Base-by-base conservation (phyloP, 2,888 invertebrate genomes). In the Adineta ricciae region DNA sequence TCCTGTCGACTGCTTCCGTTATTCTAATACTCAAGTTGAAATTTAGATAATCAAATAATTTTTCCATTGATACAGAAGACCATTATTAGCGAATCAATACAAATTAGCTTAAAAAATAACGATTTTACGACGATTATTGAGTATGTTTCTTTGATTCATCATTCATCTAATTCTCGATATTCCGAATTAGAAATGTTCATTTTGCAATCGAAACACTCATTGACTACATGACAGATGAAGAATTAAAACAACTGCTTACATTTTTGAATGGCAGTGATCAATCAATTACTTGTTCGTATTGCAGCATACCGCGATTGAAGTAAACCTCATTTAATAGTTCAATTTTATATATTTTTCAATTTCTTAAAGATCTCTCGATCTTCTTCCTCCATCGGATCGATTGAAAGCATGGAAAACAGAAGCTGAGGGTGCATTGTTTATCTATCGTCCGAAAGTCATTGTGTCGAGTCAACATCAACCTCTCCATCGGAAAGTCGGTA, bases 31-130 rank as follows among this genome's bases (percentile, higher is more conserved):
- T 19, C 16, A 50, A 5, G 38, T 24, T 9, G 24, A 41, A 7
- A n/a, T 78, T 78, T 41, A 78, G 78, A 78, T 38, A 78, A 78
- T 41, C 41, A 41, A 41, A 9, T 41, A 3, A 78, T 41, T 24
- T 78, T 78, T 78, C 78, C 78, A 78, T 78, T 78, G n/a, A 41
- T 78, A 41, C 78, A 78, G 41, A 78, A 78, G 19, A 78, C 78
- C 24, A n/a, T 78, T 9, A 11, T 78, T 11, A 78, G 41, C 41
- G 78, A 78, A 78, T 78, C 78, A 14, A 41, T 78, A n/a, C 38
- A n/a, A n/a, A 41, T 78, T 24, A 41, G 78, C 4, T 2, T 41
- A 11, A 41, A 41, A 32, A 41, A 41, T 36, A 78, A 78, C n/a
- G 78, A 78, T 38, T 78, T 41, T 41, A 24, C 41, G n/a, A 78